phyloP scores from a whole-genome alignment of 2,888 invertebrate species.

The Cynaeus angustus region DNA sequence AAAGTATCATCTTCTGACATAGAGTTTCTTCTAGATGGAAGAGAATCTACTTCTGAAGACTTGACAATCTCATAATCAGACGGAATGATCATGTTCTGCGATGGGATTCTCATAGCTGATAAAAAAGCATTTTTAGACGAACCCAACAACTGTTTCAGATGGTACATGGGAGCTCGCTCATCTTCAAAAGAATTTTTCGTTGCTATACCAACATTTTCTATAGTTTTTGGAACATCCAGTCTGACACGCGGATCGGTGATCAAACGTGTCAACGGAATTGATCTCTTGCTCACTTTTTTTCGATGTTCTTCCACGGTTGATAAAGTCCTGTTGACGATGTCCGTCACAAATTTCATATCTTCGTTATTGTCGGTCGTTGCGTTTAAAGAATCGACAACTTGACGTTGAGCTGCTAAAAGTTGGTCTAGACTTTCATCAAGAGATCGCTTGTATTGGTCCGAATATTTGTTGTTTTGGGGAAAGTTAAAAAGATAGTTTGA shows the following conservation, averaged over 20 bases:
- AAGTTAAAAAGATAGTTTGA: conserved; percentile 17
- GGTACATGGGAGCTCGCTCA: conserved; percentile 67
- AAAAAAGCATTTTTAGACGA: conserved; percentile 66
- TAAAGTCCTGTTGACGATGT: conserved; percentile 54
- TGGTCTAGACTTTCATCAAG: conserved; percentile 44
- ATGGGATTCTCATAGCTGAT: conserved; percentile 66
- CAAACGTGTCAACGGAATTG: conserved; percentile 53
- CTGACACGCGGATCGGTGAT: conserved; percentile 64
- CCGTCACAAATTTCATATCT: conserved; percentile 50
- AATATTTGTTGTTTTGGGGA: neutral
- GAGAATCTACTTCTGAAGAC: conserved; percentile 17
- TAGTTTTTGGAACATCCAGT: conserved; percentile 68
- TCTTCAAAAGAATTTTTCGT: conserved; percentile 67
- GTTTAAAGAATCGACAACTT: conserved; percentile 45
- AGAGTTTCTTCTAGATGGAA: conserved; percentile 10
- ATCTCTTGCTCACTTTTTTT: conserved; percentile 38
- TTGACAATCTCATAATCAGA: conserved; percentile 66
- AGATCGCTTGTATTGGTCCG: conserved; percentile 39
- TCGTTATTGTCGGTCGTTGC: conserved; percentile 39
- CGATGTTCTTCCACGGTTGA: conserved; percentile 50
- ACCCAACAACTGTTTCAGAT: conserved; percentile 66
- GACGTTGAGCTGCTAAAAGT: conserved; percentile 48
- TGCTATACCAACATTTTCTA: conserved; percentile 67
- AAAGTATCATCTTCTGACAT: conserved; percentile 41
- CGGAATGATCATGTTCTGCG: conserved; percentile 66